Conservation (phyloP, 2,888 invertebrate species). For the Dioctria linearis region DNA sequence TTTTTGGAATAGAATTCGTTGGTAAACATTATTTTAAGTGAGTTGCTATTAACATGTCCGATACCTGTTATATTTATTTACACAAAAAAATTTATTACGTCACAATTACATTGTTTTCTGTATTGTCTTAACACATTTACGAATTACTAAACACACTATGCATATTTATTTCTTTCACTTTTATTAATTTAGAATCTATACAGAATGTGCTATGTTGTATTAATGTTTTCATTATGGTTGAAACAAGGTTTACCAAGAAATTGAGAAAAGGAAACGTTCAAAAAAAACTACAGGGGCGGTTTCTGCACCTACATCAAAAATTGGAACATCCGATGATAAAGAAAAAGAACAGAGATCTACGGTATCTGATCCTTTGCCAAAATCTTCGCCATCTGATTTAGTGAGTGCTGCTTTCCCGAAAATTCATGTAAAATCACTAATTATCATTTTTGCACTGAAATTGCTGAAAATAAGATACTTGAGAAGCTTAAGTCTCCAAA, state of each 20-base stretch:
- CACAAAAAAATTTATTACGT: slow-evolving; percentile 2
- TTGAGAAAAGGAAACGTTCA: slow-evolving; percentile 30
- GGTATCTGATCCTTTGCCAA: slow-evolving; percentile 48
- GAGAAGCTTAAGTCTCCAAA: too few relatives aligned
- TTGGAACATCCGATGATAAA: slow-evolving; percentile 66
- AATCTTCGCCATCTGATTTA: slow-evolving; percentile 31
- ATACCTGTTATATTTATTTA: background rate
- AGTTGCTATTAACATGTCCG: background rate
- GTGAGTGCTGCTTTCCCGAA: slow-evolving; percentile 50
- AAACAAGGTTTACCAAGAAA: slow-evolving; percentile 41
- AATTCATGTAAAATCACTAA: slow-evolving; percentile 12
- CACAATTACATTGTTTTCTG: background rate
- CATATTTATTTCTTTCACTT: background rate
- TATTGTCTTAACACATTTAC: background rate
- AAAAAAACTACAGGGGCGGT: slow-evolving; percentile 58
- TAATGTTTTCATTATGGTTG: slow-evolving; percentile 42
- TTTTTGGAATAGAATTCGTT: too few relatives aligned
- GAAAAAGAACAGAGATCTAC: slow-evolving; percentile 57
- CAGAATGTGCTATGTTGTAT: slow-evolving; percentile 6
- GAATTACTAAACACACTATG: background rate
- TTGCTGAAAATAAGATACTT: too few relatives aligned
- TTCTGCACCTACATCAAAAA: slow-evolving; percentile 68
- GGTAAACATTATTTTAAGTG: too few relatives aligned
- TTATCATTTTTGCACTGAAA: background rate
- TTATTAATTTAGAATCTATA: slow-evolving; percentile 3